Evolutionary conservation across 2,888 invertebrate species (phyloP), one percentile per base, ranked within the genome.

Genomic region (Adelphocoris suturalis): DNA sequence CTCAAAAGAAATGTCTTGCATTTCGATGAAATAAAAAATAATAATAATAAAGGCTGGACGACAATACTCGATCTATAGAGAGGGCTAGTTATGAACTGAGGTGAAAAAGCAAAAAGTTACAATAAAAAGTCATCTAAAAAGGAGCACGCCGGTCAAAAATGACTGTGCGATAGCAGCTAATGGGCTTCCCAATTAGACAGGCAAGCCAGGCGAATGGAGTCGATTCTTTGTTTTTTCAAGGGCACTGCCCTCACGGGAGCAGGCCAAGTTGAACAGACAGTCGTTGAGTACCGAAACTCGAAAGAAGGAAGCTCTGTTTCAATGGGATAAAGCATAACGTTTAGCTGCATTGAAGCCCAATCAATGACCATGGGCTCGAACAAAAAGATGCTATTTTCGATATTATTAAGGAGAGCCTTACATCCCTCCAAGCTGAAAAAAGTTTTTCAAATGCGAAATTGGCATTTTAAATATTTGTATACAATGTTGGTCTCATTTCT

Each of bases 191-290:
- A 68, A 68, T 68, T 68, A 68, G 68, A 68, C 68, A 68, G 68
- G 68, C 68, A 68, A 68, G 68, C 23, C 68, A 68, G 68, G 23
- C 68, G 23, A 68, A 68, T 68, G 68, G 68, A 68, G 68, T 68
- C 68, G 68, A 68, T 68, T 68, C 68, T 23, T 68, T 68, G 68
- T 68, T 68, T 68, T 68, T 68, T 23, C 68, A 68, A 68, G 68
- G 68, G 68, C 68, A 68, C 68, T 68, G 68, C 27, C 68, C 68
- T 68, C 68, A 68, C 68, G 68, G 68, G 68, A 68, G 68, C 11
- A 68, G 68, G 19, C 68, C 68, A 19, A 68, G 23, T 68, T 19
- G 68, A 68, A 19, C 68, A 5, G 9, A 68, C 68, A 7, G n/a
- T 3, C 61, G 61, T 9, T 19, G 61, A 61, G 61, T 61, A 19